Conservation (phyloP, 2,797 vertebrate species). For the Eulemur albifrons region DNA sequence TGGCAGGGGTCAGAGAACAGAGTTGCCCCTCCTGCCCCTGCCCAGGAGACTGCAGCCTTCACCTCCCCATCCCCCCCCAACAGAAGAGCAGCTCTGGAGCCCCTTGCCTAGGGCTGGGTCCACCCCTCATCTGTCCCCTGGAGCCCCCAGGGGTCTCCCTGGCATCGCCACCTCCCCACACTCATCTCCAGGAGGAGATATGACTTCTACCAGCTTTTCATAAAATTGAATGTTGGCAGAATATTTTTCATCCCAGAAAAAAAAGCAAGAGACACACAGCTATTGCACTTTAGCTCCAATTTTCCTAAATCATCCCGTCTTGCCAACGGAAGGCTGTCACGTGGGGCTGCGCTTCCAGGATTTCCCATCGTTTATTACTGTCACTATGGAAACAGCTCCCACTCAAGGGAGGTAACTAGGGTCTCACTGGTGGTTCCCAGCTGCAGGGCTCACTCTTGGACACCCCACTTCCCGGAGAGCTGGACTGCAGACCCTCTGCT, state of each 20-base stretch:
- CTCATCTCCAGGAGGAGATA: background rate
- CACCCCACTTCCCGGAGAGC: background rate
- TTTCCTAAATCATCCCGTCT: background rate
- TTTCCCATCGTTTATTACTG: background rate
- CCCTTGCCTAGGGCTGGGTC: background rate
- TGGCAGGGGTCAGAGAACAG: background rate
- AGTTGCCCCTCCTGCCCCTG: rapidly evolving
- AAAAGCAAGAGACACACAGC: background rate
- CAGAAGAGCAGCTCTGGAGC: background rate
- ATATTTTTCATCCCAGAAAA: background rate
- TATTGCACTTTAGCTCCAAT: background rate
- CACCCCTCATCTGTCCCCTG: background rate
- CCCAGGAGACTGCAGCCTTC: background rate
- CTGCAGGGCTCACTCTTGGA: background rate
- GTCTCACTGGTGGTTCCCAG: background rate
- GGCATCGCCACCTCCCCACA: background rate
- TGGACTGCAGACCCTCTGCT: background rate
- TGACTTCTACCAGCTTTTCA: background rate
- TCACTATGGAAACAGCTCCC: background rate
- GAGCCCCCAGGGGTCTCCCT: background rate
- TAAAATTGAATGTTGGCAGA: background rate
- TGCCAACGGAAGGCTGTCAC: background rate
- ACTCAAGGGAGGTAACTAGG: background rate
- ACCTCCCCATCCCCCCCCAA: background rate
- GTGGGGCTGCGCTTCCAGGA: background rate